Conservation (phyloP, 2,888 invertebrate genomes). For the Caenorhabditis doughertyi region DNA sequence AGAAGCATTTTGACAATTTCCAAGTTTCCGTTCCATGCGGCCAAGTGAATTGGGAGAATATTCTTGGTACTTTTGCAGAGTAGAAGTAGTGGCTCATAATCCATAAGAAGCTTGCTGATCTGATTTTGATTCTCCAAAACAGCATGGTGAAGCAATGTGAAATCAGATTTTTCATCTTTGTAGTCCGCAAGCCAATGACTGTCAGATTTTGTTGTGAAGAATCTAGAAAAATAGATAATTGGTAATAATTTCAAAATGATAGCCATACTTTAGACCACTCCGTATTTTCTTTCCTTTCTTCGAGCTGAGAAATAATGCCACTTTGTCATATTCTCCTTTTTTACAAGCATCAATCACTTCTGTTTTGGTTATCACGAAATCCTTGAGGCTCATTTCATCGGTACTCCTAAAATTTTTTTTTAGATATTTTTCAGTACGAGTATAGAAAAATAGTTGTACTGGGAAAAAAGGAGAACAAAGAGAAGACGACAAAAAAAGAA, state of each 20-base stretch:
- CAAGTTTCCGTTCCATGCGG: constrained; percentile 79
- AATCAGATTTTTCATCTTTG: constrained; percentile 58
- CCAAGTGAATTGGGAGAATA: constrained; percentile 80
- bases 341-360: constrained; percentile 79
- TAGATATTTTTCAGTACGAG: neutral
- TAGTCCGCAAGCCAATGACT: constrained; percentile 56
- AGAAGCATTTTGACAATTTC: constrained; percentile 71
- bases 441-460: neutral
- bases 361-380: constrained; percentile 59
- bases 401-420: constrained; percentile 35
- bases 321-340: constrained; percentile 75
- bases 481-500: neutral
- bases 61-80: constrained; percentile 71
- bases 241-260: neutral
- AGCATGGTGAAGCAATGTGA: constrained; percentile 57
- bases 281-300: constrained; percentile 73
- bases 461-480: neutral
- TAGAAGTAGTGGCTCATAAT: constrained; percentile 73
- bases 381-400: constrained; percentile 62
- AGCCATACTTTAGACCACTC: constrained; percentile 74
- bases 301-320: constrained; percentile 70
- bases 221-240: constrained; percentile 23
- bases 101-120: constrained; percentile 71
- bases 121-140: constrained; percentile 55
- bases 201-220: constrained; percentile 41